Base-by-base conservation (phyloP, 2,888 invertebrate genomes). In the Neocrepidodera transversa region DNA sequence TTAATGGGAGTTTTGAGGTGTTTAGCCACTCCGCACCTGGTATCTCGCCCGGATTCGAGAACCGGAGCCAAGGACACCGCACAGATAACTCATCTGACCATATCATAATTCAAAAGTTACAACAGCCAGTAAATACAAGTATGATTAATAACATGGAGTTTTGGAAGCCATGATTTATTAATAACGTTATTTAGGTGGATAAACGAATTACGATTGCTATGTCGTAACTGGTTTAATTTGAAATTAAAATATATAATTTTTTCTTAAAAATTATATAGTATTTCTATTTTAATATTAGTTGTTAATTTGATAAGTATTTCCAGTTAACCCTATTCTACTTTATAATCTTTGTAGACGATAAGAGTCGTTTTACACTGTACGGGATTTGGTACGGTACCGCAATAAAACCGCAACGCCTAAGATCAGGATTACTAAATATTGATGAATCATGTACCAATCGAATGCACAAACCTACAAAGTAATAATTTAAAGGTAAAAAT, bases 141-240 rank as follows among this genome's bases (percentile, higher is more conserved):
- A 69, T 74, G 74, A 77, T 77, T 76, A 76, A 77, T 76, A 72
- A 73, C 71, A 67, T 68, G 66, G 68, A 71, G 69, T 74, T 75
- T 75, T 75, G 74, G 76, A 72, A 72, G 74, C 71, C 72, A 66
- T 71, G 69, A 67, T 71, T 76, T 76, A 75, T 76, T 76, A 75
- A 75, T 73, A 69, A 69, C 66, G 60, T 71, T 74, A 73, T 73
- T 74, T 74, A 71, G 75, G 70, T 68, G 72, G 69, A 72, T 71
- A 71, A 74, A 72, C 70, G 72, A 72, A 74, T 72, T 52, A 52
- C 32, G 32, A 54, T 23, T 54, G 20, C 45, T 11, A 47, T 55
- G 45, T 26, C 40, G 48, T 48, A 48, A 52, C 52, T 52, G 40
- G 28, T 48, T 43, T 43, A 30, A 43, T 53, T 53, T 53, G 53